These are phyloP conservation scores for Thymelicus acteon DNA, from an alignment of 2,888 invertebrate species.

Conservation along the genomic window DNA sequence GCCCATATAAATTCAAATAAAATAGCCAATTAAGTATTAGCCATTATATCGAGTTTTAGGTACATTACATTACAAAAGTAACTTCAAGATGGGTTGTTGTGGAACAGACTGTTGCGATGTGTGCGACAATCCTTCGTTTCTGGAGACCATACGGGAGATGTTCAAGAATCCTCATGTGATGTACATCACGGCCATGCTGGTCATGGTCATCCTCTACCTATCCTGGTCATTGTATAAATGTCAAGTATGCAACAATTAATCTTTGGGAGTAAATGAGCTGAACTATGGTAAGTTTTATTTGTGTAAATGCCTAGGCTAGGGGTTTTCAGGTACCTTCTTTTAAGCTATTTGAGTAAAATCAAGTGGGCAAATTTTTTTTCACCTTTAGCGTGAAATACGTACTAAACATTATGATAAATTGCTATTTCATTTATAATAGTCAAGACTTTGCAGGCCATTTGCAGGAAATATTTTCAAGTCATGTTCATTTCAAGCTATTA, in stretches of 20 bases:
- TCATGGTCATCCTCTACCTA: conserved; percentile 56
- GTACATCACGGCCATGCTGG: conserved; percentile 49
- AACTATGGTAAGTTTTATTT: too few relatives aligned
- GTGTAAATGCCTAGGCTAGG: too few relatives aligned
- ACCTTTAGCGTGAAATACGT: too few relatives aligned
- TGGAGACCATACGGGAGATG: conserved; percentile 38
- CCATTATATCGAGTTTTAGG: too few relatives aligned
- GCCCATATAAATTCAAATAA: background rate
- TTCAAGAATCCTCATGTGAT: conserved; percentile 52
- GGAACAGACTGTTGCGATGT: conserved; percentile 11
- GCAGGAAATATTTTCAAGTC: too few relatives aligned
- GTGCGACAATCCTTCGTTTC: conserved; percentile 6
- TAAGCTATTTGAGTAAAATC: too few relatives aligned
- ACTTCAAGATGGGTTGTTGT: conserved; percentile 22
- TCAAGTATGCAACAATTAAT: conserved; percentile 41
- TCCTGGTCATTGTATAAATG: conserved; percentile 54
- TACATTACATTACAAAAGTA: background rate
- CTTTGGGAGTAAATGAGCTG: background rate
- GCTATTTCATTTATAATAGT: too few relatives aligned
- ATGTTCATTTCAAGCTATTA: too few relatives aligned
- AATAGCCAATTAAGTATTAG: background rate
- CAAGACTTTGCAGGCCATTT: too few relatives aligned
- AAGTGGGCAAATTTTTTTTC: too few relatives aligned
- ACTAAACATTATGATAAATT: too few relatives aligned
- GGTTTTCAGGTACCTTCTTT: too few relatives aligned